A percentile compares a stretch with the other conserved stretches of the same genome.
These are phyloP conservation scores for Eulemur coronatus DNA, from an alignment of 2,797 vertebrate genomes.

Conservation along the genomic window DNA sequence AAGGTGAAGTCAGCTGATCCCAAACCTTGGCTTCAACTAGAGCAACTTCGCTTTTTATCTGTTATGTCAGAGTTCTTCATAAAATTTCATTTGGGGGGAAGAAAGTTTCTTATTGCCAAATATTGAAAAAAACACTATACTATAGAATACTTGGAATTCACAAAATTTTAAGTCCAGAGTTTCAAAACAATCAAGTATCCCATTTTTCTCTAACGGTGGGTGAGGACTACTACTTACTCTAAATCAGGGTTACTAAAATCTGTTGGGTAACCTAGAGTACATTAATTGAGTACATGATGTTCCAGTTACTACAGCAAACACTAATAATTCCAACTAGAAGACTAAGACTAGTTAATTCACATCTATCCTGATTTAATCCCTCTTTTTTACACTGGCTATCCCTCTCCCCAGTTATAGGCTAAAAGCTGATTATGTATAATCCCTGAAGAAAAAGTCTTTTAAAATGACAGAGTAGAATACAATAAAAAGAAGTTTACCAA, in stretches of 20 bases:
- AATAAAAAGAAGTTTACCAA: not conserved
- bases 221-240: not conserved
- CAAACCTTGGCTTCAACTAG: not conserved
- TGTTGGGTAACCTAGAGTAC: not conserved
- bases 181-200: not conserved
- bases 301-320: constrained; percentile 6
- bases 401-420: not conserved
- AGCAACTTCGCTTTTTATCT: not conserved
- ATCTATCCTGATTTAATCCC: not conserved
- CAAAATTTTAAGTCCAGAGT: not conserved
- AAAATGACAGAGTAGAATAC: not conserved
- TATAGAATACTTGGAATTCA: not conserved
- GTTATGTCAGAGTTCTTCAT: not conserved
- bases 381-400: not conserved
- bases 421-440: not conserved
- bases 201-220: not conserved
- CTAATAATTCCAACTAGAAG: not conserved
- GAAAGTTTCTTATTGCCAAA: not conserved
- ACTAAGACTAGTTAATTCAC: constrained; percentile 8
- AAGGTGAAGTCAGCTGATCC: not conserved
- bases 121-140: not conserved
- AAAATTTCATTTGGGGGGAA: not conserved
- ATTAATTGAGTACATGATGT: not conserved
- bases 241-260: constrained; percentile 20
- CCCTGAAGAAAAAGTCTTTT: not conserved